Evolutionary conservation across 2,113 vertebrate genomes (phyloP), one percentile per base, ranked within the genome.

Genomic region (Microtus richardsoni): DNA sequence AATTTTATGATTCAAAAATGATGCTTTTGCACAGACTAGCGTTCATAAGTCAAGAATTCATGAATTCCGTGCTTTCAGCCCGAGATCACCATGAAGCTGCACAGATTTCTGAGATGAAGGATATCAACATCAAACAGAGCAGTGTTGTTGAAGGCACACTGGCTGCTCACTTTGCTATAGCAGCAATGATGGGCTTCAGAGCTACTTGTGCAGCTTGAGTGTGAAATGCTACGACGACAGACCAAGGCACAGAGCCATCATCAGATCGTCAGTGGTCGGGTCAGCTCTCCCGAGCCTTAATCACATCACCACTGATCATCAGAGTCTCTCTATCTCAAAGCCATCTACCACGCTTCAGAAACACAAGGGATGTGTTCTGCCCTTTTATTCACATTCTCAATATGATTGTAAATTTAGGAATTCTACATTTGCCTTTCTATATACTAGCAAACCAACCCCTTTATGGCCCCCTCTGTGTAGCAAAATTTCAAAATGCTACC

Each of bases 1-100:
- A 17, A 94, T 26, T 93, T 92, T 89, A 14, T 95, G 78, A 89
- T 91, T 93, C 64, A 80, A 19, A 95, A 92, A 24, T 88, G 21
- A 58, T 87, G 49, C 74, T 60, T 97, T 95, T 71, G 44, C 39
- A 2, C 74, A 52, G 10, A 97, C 8, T 91, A 11, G 21, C 3
- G 47, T 83, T 0, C 49, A 9, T 60, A 89, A 93, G 28, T 10
- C 4, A 3, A 14, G 74, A 33, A 86, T 66, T 12, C 70, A 64
- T 89, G 90, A 84, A 64, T 75, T 84, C 52, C 47, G 41, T 92
- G 13, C 3, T 93, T 70, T 82, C 26, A 78, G 75, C 4, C 89
- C n/a, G 79, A 73, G 4, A 52, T 39, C 39, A 78, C 60, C 30
- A 1, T 41, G 62, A 64, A 44, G 77, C 77, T 86, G 19, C 4